Evolutionary conservation across 2,113 vertebrate species (phyloP), one percentile per base, ranked within the genome.

Genomic region (Pelvicachromis taeniatus): DNA sequence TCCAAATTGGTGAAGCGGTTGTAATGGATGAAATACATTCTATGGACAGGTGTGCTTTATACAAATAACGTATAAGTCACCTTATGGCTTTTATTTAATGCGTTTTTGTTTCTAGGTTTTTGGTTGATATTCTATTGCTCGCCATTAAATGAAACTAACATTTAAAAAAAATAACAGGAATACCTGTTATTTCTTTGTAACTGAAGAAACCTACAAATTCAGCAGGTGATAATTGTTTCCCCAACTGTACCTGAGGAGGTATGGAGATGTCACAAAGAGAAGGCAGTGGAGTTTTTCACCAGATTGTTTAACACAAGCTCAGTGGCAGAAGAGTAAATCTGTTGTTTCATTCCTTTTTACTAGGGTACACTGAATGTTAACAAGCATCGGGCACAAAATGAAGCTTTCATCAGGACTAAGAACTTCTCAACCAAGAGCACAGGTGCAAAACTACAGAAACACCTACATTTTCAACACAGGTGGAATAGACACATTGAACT

Each of bases 291-390:
- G 55, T 29, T 29, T 58, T 58, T 58, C 55, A 17, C 55, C 26
- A 31, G 26, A 58, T 17, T 58, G 26, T 58, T 58, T 58, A 9
- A 58, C 56, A 58, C 26, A 58, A 58, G 7, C 26, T 58, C 26
- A 21, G 33, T 35, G 61, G 19, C 59, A 38, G 17, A 65, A 38
- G 17, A 21, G 17, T 38, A 12, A 42, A 31, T 31, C 17, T 77
- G 55, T 4, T 33, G 29, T 10, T 33, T 77, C 14, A 10, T 21
- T 16, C 33, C 16, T 61, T 70, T 55, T 70, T 33, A 10, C 61
- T 86, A 99, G 99, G 98, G 98, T 1, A 93, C 94, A 1, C 95
- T 99, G 90, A 97, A 94, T 13, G 97, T 99, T 81, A 99, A 97
- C 84, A 99, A 98, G 81, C 97, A 99, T 63, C 95, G 97, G 77